Evolutionary conservation across 2,113 vertebrate species (phyloP), one percentile per base, ranked within the genome.

Genomic region (Danio rerio): DNA sequence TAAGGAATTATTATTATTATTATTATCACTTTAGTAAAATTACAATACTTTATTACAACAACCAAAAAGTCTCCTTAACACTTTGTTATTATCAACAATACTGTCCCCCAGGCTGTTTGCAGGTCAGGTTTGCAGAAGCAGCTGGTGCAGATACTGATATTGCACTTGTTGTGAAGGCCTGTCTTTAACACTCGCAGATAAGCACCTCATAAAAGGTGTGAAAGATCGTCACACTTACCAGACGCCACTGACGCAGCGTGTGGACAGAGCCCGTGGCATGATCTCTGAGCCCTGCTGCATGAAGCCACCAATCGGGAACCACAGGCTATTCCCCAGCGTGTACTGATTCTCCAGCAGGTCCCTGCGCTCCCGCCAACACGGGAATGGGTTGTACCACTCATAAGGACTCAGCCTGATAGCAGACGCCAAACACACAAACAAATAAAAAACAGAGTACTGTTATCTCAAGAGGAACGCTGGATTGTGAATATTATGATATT

Each of bases 281-380:
- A 98, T 94, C 93, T 97, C 96, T 0, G 96, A 96, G 1, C 96
- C 96, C 83, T 98, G 96, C 88, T 98, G 96, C 96, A 98, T 96
- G 93, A 97, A 98, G 12, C 96, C 96, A 0, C 96, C 96, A 0
- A 98, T 92, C 0, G 96, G 96, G 89, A 98, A 96, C 96, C 96
- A 98, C 82, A 98, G 93, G 81, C 96, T 97, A 95, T 96, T 98
- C 1, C 96, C 96, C 90, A 98, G 76, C 0, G 95, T 97, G 93
- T 96, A 98, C 89, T 97, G 96, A 92, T 98, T 97, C 90, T 96
- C 96, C 90, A 97, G 88, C 53, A 97, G 87, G 83, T 95, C 92
- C 65, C 91, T 92, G 0, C 95, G 93, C 0, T 94, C 94, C 71
- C 95, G 91, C 69, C 95, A 91, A 69, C 96, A 97, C 0, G 96